Percentiles rank a stretch among this genome's conserved stretches.
Evolutionary conservation across 2,113 vertebrate species (phyloP).

Genomic region (Sula dactylatra): DNA sequence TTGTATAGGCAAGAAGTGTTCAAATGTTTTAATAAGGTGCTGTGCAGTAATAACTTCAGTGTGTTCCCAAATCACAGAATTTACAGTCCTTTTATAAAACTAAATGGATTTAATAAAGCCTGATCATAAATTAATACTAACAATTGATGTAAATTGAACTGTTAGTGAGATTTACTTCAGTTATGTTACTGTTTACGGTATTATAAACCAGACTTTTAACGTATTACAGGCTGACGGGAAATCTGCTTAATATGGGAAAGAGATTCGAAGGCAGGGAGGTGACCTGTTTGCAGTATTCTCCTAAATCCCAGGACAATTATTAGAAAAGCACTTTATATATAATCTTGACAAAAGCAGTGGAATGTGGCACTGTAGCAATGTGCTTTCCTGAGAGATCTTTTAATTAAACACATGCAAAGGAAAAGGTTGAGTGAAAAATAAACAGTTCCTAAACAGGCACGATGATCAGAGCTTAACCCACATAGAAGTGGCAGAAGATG

Average conservation of each 20-base stretch:
- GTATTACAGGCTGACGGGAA: neutral
- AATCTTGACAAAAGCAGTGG: constrained; percentile 1
- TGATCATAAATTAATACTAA: constrained; percentile 53
- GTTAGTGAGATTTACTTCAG: constrained; percentile 36
- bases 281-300: constrained; percentile 28
- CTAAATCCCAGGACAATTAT: constrained; percentile 42
- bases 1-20: neutral
- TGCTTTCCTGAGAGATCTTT: constrained; percentile 7
- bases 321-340: neutral
- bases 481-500: neutral
- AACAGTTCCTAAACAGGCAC: constrained; percentile 1
- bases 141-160: constrained; percentile 19
- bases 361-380: neutral
- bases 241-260: constrained; percentile 9
- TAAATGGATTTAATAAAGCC: constrained; percentile 43
- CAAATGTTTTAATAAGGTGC: constrained; percentile 44
- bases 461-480: neutral
- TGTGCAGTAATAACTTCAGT: constrained; percentile 39
- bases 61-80: constrained; percentile 53
- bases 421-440: constrained; percentile 38
- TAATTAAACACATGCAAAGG: constrained; percentile 31
- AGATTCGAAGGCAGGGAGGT: neutral
- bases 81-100: constrained; percentile 36
- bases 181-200: neutral
- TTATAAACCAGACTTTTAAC: neutral